Evolutionary conservation across 2,113 vertebrate genomes (phyloP).

Genomic region (Cygnus atratus): DNA sequence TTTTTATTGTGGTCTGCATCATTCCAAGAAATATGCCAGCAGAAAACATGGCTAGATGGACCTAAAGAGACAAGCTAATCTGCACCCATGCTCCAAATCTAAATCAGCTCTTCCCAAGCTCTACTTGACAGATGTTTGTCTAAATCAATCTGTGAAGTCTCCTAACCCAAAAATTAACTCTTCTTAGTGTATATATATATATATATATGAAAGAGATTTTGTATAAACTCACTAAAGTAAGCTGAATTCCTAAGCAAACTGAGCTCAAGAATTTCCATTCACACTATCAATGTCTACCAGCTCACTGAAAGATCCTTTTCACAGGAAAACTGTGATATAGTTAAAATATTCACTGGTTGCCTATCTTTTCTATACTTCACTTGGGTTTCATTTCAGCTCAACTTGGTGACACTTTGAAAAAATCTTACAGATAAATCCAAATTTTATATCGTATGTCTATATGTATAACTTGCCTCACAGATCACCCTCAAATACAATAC

Average conservation of each 20-base stretch:
- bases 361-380: not conserved
- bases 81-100: fast-evolving
- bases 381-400: not conserved
- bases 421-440: not conserved
- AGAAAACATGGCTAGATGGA: not conserved
- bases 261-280: not conserved
- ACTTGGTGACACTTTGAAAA: not conserved
- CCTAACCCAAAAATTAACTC: not conserved
- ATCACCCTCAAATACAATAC: not conserved
- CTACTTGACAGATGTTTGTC: not conserved
- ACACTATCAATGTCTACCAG: not conserved
- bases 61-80: not conserved
- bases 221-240: not conserved
- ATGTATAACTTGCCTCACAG: not conserved
- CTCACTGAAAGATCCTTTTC: not conserved
- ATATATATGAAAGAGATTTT: not conserved
- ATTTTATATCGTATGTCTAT: not conserved
- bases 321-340: not conserved
- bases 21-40: not conserved
- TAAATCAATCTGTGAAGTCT: not conserved
- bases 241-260: not conserved
- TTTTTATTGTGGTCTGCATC: not conserved
- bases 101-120: not conserved
- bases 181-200: too few relatives aligned
- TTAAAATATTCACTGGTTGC: not conserved